Evolutionary conservation across 2,113 vertebrate genomes (phyloP).

Genomic region (Corythoichthys intestinalis): DNA sequence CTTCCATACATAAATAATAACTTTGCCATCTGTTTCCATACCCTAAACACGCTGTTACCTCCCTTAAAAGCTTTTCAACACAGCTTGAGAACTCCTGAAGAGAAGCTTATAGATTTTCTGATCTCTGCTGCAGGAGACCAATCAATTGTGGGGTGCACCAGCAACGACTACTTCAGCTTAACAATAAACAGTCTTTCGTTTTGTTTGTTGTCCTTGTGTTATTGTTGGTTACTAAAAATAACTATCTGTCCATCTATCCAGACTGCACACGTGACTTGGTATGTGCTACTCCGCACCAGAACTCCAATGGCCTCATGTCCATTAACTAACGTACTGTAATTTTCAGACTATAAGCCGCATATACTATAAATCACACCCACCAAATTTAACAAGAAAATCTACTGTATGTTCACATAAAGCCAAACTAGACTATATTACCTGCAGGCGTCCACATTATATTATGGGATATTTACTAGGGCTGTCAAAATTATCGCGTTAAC

Average conservation of each 20-base stretch:
- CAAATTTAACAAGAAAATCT: no score
- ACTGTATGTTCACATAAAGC: no score
- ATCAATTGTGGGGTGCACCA: constrained; percentile 1
- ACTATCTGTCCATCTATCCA: background rate
- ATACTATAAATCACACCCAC: no score
- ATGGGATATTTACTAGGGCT: no score
- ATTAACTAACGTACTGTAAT: background rate
- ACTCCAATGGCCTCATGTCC: background rate
- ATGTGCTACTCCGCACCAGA: background rate
- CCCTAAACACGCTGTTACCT: constrained; percentile 51
- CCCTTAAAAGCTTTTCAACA: constrained; percentile 40
- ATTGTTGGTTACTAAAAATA: background rate
- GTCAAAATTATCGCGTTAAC: no score
- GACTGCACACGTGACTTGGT: background rate
- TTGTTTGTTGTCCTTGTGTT: background rate
- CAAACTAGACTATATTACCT: no score
- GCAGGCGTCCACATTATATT: no score
- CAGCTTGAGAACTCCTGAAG: constrained; percentile 33
- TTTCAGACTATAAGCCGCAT: no score
- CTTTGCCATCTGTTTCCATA: constrained; percentile 54
- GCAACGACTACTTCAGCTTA: background rate
- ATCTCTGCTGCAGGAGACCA: constrained; percentile 27
- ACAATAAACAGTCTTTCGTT: background rate
- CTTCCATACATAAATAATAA: constrained; percentile 32
- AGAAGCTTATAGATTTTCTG: constrained; percentile 24